Conservation (phyloP, 2,113 vertebrate genomes). For the Paedocypris sp. region DNA sequence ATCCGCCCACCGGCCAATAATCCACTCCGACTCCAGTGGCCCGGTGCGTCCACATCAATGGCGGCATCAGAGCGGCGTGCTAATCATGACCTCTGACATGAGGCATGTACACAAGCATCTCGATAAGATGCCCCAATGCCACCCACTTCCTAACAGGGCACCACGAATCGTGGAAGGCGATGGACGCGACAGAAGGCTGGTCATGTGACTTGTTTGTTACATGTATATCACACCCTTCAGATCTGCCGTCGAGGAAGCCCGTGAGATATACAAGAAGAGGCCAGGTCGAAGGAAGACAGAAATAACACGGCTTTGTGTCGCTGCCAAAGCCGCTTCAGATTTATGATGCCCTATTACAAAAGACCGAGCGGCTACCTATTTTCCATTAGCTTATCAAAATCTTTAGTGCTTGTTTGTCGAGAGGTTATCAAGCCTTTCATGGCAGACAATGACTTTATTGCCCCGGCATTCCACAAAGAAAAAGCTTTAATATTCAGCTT, state of each 20-base stretch:
- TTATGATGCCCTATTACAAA: constrained; percentile 78
- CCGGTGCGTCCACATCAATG: constrained; percentile 56
- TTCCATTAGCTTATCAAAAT: constrained; percentile 76
- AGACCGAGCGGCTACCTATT: constrained; percentile 56
- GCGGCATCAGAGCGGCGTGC: constrained; percentile 63
- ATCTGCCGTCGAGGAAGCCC: constrained; percentile 68
- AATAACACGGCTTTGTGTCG: constrained; percentile 72
- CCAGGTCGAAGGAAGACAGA: constrained; percentile 53
- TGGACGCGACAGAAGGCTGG: constrained; percentile 63
- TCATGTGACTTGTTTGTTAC: constrained; percentile 66
- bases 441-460: constrained; percentile 48
- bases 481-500: constrained; percentile 1
- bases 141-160: constrained; percentile 58
- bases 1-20: constrained; percentile 50
- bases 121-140: constrained; percentile 66
- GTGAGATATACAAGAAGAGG: constrained; percentile 76
- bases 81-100: constrained; percentile 75
- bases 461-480: constrained; percentile 47
- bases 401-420: constrained; percentile 67
- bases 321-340: constrained; percentile 72
- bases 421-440: constrained; percentile 58
- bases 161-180: constrained; percentile 56
- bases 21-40: constrained; percentile 53
- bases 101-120: constrained; percentile 68
- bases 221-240: constrained; percentile 75